Evolutionary conservation across 2,888 invertebrate species (phyloP), one percentile per base, ranked within the genome.

Genomic region (Malachius bipustulatus): DNA sequence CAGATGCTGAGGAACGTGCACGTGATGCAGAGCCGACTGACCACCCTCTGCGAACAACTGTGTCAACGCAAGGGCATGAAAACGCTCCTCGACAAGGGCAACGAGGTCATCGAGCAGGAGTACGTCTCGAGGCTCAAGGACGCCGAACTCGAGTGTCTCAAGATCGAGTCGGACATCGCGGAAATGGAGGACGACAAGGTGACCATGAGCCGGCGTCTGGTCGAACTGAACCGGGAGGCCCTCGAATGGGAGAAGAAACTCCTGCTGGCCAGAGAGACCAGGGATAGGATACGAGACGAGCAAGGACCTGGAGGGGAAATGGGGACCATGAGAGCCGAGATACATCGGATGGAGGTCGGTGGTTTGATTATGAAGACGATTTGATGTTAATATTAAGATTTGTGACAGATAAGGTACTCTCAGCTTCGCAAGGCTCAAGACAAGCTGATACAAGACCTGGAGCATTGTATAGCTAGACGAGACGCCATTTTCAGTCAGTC

Each of bases 231-330:
- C 48, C 67, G 76, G 24, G 80, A 84, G 56, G 71, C 76, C 4
- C 63, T 85, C 15, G 75, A 80, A 16, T 88, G 88, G 87, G 82
- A 87, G 54, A 77, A 81, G 44, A 84, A 85, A 64, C 74, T 80
- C 38, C 63, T 78, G 47, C 57, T 84, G 49, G 77, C 81, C 2
- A 71, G 73, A 13, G 83, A 87, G 53, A 70, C 81, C 0, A 75
- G 78, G 49, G 72, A 71, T 46, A 75, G 70, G 50, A 71, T 82
- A 32, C 71, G 73, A 35, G 67, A 72, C 19, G 82, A 82, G 36
- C 69, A 71, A 37, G 68, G 73, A 1, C 62, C 68, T 2, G 72
- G 67, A 3, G 81, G 85, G 2, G 85, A 85, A 56, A 70, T 84
- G 12, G 76, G 75, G 1, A 68, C 68, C 16, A 85, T 87, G 84